Conservation (phyloP, 2,888 invertebrate genomes). For the Apodemia zela region DNA sequence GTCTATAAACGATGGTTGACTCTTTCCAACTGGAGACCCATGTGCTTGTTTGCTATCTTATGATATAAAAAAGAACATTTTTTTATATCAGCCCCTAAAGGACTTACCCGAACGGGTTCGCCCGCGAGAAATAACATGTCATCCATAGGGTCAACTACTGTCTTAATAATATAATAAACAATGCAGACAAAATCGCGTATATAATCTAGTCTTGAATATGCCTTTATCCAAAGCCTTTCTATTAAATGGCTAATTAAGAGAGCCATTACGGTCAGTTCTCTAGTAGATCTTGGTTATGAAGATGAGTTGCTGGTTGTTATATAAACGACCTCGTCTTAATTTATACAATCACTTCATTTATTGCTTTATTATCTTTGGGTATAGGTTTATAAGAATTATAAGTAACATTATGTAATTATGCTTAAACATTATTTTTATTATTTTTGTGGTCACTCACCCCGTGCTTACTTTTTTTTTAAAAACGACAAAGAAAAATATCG, state of each 20-base stretch:
- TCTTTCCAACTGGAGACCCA: too few species aligned
- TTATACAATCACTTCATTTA: constrained; percentile 19
- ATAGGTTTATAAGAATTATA: constrained; percentile 14
- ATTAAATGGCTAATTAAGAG: constrained; percentile 49
- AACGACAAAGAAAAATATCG: too few species aligned
- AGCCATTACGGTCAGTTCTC: constrained; percentile 36
- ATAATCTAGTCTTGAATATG: background rate
- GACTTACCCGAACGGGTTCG: too few species aligned
- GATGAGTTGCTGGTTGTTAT: constrained; percentile 35
- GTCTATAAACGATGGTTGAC: too few species aligned
- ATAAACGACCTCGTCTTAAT: constrained; percentile 30
- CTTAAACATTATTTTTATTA: background rate
- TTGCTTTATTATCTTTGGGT: constrained; percentile 20
- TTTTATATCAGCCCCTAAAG: too few species aligned
- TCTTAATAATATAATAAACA: too few species aligned
- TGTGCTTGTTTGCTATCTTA: too few species aligned
- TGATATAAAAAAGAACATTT: too few species aligned
- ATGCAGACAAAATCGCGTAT: background rate
- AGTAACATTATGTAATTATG: constrained; percentile 1
- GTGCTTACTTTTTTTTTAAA: too few species aligned
- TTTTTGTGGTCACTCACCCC: too few species aligned
- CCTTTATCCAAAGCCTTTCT: background rate
- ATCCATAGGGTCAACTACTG: too few species aligned
- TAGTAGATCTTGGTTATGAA: constrained; percentile 30
- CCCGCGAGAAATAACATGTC: too few species aligned